A percentile compares a stretch with the other conserved stretches of the same genome.
Evolutionary conservation across 2,888 invertebrate species (phyloP).

Genomic region (Scaptomyza parva): DNA sequence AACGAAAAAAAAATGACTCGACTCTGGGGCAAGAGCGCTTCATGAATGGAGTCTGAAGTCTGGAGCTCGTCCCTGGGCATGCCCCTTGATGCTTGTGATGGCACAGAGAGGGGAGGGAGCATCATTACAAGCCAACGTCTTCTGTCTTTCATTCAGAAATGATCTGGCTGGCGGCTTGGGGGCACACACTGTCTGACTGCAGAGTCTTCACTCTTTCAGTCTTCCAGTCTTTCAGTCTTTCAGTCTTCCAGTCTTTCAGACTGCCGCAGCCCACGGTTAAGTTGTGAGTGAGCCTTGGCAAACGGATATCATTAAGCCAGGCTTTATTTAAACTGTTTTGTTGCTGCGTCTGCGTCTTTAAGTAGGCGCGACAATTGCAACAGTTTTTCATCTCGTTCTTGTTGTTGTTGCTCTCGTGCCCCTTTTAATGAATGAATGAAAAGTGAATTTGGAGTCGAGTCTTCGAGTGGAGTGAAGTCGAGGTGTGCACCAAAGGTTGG

Average conservation of each 20-base stretch:
- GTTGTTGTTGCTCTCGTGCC: conserved; percentile 45
- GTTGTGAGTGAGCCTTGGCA: conserved; percentile 46
- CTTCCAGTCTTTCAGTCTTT: conserved; percentile 16
- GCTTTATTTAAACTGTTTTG: conserved; percentile 78
- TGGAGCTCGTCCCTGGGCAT: conserved; percentile 42
- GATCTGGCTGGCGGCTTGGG: conserved; percentile 19
- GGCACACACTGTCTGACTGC: conserved; percentile 32
- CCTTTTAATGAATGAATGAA: conserved; percentile 76
- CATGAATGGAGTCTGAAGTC: conserved; percentile 64
- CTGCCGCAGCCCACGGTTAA: conserved; percentile 51
- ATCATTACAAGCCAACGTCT: conserved; percentile 50
- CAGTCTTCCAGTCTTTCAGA: conserved; percentile 23
- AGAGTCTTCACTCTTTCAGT: conserved; percentile 36
- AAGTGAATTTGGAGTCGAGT: conserved; percentile 77
- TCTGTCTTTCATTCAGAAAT: conserved; percentile 59
- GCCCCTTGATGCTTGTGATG: no score
- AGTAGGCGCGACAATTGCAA: conserved; percentile 79
- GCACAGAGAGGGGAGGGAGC: conserved; percentile 28
- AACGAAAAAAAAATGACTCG: conserved; percentile 16
- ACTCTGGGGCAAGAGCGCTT: conserved; percentile 63
- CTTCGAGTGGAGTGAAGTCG: no score
- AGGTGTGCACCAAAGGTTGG: conserved; percentile 67
- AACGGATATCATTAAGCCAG: conserved; percentile 78
- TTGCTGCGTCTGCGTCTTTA: conserved; percentile 62
- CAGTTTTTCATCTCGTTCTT: conserved; percentile 62